These are phyloP conservation scores for Aurelia aurita DNA, from an alignment of 30 jellyfish, hydroid and myxozoan species.

Conservation along the genomic window DNA sequence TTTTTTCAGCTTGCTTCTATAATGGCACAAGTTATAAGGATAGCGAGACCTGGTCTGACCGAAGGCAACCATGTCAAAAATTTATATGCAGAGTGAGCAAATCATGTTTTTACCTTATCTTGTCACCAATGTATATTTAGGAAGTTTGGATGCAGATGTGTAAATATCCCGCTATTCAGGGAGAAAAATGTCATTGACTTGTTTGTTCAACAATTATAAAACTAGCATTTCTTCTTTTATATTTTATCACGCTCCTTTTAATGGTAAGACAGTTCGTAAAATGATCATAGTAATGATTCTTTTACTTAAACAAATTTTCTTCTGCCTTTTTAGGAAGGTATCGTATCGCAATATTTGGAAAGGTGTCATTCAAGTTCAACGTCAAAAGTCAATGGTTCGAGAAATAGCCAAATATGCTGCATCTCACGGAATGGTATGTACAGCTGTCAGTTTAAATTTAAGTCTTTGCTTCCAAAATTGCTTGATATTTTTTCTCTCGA, in stretches of 20 bases:
- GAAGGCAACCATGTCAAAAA: constrained; percentile 30
- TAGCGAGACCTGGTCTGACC: constrained; percentile 39
- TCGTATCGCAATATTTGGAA: constrained; percentile 21
- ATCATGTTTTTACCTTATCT: background rate
- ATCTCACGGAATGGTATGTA: background rate
- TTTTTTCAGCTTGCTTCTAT: constrained; percentile 49
- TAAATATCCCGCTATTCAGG: no score
- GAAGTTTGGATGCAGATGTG: no score
- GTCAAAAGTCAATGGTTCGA: background rate
- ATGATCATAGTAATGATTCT: no score
- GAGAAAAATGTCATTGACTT: no score
- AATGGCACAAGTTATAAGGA: constrained; percentile 59
- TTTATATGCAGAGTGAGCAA: constrained; percentile 54
- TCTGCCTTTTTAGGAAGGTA: constrained; percentile 29
- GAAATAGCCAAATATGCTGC: background rate
- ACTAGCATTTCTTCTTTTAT: no score
- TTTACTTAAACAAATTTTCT: background rate
- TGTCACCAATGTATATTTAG: no score
- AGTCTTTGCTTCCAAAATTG: no score
- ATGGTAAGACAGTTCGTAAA: no score
- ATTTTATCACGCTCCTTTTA: no score
- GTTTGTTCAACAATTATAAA: no score
- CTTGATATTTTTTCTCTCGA: no score
- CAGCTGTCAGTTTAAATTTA: no score
- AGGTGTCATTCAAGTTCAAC: constrained; percentile 14